Base-by-base conservation (phyloP, 1,140 invertebrate species). In the Drosophila neocordata region DNA sequence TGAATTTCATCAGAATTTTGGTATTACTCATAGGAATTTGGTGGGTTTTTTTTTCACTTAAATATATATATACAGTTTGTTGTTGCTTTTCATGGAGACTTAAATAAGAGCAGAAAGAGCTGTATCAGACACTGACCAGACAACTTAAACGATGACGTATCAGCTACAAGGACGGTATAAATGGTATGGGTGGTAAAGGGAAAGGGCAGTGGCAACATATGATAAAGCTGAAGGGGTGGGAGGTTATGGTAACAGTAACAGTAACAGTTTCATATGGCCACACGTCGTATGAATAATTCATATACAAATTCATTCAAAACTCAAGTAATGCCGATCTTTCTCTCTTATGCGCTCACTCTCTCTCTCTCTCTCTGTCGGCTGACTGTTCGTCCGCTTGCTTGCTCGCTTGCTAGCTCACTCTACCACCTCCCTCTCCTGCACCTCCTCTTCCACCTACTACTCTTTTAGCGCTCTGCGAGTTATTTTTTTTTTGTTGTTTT, bases 1-100 rank as follows among this genome's bases (percentile, higher is more conserved):
- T 67, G 87, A 89, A 89, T 89, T 89, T 89, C 87, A 89, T 77
- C 77, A 89, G 87, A 89, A 82, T 79, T 73, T 60, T 44, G 4
- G 63, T 44, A 89, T 89, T 90, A 89, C 75, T 87, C 87, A 89
- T 79, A 74, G 73, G 56, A 44, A 76, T 79, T 79, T 80, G 71
- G 77, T 69, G 71, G 77, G 77, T 65, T 79, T 79, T 76, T 76
- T 65, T 41, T 44, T 20, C n/a, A 20, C 15, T 12, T 18, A 27
- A 0, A 5, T 7, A 31, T 31, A 31, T 7, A 15, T 51, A 20
- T 35, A 4, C 13, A 34, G 58, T 22, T 61, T 44, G 13, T 34
- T 57, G 12, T 20, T 56, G 18, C 56, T 38, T 68, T 77, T 60
- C 41, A 44, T 18, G 13, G 57, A n/a, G n/a, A 27, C 22, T 1